These are phyloP conservation scores for Geodia barretti DNA, from an alignment of 37 sponge, comb jelly and placozoan genomes.

Conservation along the genomic window DNA sequence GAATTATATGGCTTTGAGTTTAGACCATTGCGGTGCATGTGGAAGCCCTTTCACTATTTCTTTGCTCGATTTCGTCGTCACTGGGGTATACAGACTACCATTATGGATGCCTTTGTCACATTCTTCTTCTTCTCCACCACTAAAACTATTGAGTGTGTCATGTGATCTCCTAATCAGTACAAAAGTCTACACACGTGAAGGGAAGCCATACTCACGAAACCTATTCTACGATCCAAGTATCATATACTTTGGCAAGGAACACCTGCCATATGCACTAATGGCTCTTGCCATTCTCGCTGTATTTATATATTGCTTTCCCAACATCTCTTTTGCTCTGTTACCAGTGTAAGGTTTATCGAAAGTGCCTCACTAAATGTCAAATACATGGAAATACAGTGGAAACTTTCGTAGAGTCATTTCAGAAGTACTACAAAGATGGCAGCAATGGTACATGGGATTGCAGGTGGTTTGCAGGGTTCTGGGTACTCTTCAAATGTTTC, in stretches of 20 bases:
- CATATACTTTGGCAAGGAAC: constrained; percentile 18
- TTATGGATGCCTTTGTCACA: constrained; percentile 54
- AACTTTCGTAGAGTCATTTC: constrained; percentile 45
- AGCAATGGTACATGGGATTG: constrained; percentile 24
- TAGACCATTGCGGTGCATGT: too few relatives aligned
- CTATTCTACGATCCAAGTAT: constrained; percentile 19
- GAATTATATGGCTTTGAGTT: too few relatives aligned
- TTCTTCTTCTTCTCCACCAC: constrained; percentile 61
- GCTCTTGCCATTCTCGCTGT: constrained; percentile 4
- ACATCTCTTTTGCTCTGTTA: constrained; percentile 44
- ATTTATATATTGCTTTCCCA: constrained; percentile 31
- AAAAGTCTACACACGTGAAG: background rate
- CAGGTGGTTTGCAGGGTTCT: constrained; percentile 62
- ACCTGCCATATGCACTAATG: constrained; percentile 35
- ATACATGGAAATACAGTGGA: background rate
- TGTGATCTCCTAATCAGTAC: constrained; percentile 34
- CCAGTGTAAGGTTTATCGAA: constrained; percentile 3
- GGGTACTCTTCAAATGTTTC: constrained; percentile 3
- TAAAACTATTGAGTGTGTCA: constrained; percentile 44
- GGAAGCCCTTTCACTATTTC: constrained; percentile 2
- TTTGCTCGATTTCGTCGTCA: constrained; percentile 14
- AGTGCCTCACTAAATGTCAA: background rate
- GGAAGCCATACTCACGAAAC: too few relatives aligned
- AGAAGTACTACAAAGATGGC: constrained; percentile 67
- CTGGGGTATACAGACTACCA: constrained; percentile 30